Percentiles rank a stretch among this genome's conserved stretches.
These are phyloP conservation scores for Listronotus bonariensis DNA, from an alignment of 1,140 invertebrate species.

Conservation along the genomic window DNA sequence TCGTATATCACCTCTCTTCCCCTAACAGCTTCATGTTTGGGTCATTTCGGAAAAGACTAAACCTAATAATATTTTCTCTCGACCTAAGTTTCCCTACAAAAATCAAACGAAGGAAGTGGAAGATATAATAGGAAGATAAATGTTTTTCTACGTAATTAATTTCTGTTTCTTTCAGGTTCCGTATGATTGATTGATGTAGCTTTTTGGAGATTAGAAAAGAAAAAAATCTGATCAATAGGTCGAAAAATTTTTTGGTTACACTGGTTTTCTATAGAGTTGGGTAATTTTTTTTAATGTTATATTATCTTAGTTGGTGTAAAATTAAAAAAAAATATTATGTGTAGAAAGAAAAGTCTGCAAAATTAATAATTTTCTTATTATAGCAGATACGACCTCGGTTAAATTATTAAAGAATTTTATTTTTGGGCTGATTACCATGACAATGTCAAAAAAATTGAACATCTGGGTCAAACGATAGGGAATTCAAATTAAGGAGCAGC, in stretches of 20 bases:
- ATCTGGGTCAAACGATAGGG: too few species aligned
- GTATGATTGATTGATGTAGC: constrained; percentile 31
- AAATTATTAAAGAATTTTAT: too few species aligned
- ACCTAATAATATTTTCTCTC: constrained; percentile 10
- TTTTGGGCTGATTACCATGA: too few species aligned
- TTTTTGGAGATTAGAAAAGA: constrained; percentile 23
- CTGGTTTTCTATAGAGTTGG: constrained; percentile 4
- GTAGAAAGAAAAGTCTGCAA: too few species aligned
- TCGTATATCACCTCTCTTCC: constrained; percentile 4
- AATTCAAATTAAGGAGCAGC: too few species aligned
- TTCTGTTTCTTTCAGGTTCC: constrained; percentile 29
- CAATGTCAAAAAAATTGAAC: too few species aligned
- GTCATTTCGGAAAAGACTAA: constrained; percentile 10
- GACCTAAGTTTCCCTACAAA: constrained; percentile 1
- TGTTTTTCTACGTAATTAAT: constrained; percentile 38
- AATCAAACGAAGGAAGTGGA: constrained; percentile 19
- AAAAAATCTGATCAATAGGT: constrained; percentile 28
- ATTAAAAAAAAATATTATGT: too few species aligned
- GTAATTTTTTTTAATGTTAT: constrained; percentile 13
- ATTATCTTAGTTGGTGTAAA: neutral
- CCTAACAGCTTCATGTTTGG: constrained; percentile 6
- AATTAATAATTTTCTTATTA: too few species aligned
- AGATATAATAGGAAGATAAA: constrained; percentile 32
- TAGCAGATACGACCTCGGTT: too few species aligned
- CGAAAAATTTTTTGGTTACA: constrained; percentile 5